A percentile compares a stretch with the other conserved stretches of the same genome.
Evolutionary conservation across 2,797 vertebrate genomes (phyloP).

Genomic region (Simalia tracyae): DNA sequence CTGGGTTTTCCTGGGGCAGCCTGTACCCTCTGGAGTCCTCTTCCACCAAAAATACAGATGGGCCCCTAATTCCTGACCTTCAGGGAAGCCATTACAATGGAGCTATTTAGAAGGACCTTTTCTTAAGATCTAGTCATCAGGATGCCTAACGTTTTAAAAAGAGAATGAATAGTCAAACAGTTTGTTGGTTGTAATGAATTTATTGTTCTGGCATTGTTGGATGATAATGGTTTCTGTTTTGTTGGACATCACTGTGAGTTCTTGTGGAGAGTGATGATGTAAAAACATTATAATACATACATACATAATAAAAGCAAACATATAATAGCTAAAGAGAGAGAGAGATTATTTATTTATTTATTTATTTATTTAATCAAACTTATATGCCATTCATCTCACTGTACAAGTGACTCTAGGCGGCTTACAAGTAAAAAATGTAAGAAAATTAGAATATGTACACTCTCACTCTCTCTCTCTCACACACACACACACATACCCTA

Average conservation of each 20-base stretch:
- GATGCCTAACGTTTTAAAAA: not conserved
- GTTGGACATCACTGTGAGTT: not conserved
- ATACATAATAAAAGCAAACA: not conserved
- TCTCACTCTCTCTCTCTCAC: not conserved
- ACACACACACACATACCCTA: not conserved
- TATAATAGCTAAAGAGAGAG: not conserved
- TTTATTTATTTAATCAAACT: too few relatives aligned
- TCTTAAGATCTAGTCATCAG: not conserved
- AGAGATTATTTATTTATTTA: not conserved
- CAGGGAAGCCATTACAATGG: not conserved
- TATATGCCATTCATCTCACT: too few relatives aligned
- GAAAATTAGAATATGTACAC: too few relatives aligned
- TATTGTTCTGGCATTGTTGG: not conserved
- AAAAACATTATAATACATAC: not conserved
- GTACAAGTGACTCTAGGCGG: too few relatives aligned
- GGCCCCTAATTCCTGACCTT: not conserved
- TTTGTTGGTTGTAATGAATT: not conserved
- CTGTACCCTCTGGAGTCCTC: not conserved
- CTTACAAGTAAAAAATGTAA: too few relatives aligned
- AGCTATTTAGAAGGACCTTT: not conserved
- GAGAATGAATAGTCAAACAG: not conserved
- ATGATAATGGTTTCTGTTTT: not conserved
- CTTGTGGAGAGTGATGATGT: not conserved
- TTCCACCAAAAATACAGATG: not conserved
- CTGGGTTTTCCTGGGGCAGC: not conserved